phyloP scores from a whole-genome alignment of 2,888 invertebrate species.

The Hydroisotoma schaefferi region DNA sequence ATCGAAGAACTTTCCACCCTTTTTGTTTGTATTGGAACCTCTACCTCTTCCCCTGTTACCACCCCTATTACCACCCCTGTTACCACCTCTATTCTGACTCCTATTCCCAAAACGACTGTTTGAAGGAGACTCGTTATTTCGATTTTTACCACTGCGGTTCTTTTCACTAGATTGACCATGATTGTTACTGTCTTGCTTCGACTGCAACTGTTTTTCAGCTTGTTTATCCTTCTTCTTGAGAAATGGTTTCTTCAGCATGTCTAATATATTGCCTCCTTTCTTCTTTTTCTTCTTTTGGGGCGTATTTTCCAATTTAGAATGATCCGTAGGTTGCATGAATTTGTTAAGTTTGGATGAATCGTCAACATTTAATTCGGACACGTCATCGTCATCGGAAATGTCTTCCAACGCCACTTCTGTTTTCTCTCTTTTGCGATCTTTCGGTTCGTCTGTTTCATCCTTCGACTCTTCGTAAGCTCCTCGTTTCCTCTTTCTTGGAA shows the following conservation, averaged over 20 bases:
- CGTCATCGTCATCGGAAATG: neutral
- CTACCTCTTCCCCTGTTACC: too few species aligned
- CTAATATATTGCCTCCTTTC: slow-evolving; percentile 20
- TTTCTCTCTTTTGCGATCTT: neutral
- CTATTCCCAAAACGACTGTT: too few species aligned
- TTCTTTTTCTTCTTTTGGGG: slow-evolving; percentile 15
- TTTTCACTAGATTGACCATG: neutral
- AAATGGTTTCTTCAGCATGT: slow-evolving; percentile 20
- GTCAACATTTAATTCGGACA: neutral
- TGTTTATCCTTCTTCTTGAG: slow-evolving; percentile 1
- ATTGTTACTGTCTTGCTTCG: neutral
- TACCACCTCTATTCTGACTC: too few species aligned
- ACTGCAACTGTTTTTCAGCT: slow-evolving; percentile 1
- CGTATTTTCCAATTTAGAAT: too few species aligned
- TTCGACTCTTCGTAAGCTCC: neutral
- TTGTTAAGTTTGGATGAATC: neutral
- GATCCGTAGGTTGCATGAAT: slow-evolving; percentile 1
- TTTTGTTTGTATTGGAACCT: too few species aligned
- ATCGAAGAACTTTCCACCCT: neutral
- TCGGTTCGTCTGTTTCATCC: slow-evolving; percentile 1
- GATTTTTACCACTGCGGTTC: too few species aligned
- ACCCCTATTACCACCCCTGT: too few species aligned
- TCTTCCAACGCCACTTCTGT: neutral
- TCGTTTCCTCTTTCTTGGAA: neutral
- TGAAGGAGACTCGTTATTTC: neutral